Percentiles rank a stretch among this genome's conserved stretches.
phyloP scores from a whole-genome alignment of 2,113 vertebrate species.

The Elachura formosa region DNA sequence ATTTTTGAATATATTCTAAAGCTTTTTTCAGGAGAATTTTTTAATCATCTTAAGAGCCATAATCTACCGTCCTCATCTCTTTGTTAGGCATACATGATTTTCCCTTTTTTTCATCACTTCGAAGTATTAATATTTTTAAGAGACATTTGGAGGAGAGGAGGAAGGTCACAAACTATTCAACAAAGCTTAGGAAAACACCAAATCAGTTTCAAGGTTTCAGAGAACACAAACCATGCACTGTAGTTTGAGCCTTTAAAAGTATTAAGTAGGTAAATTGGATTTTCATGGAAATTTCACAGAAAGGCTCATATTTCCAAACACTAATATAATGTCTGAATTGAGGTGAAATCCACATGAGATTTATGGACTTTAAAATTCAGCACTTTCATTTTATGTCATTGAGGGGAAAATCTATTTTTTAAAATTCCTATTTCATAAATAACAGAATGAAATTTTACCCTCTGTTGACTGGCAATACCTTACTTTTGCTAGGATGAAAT shows the following conservation, averaged over 20 bases:
- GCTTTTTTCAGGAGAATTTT: neutral
- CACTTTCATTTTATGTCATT: slow-evolving; percentile 31
- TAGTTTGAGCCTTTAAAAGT: slow-evolving; percentile 49
- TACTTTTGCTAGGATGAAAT: slow-evolving; percentile 14
- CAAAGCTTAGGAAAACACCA: slow-evolving; percentile 23
- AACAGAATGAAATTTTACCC: slow-evolving; percentile 45
- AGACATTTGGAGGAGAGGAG: neutral
- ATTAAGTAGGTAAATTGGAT: slow-evolving; percentile 55
- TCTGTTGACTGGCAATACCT: slow-evolving; percentile 9
- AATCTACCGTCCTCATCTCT: neutral
- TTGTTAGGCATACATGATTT: neutral
- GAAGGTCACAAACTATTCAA: slow-evolving; percentile 7
- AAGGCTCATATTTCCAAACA: neutral
- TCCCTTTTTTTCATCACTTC: neutral
- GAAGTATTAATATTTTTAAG: neutral
- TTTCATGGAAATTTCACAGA: slow-evolving; percentile 60
- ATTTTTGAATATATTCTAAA: neutral
- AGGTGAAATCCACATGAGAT: slow-evolving; percentile 25
- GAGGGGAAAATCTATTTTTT: slow-evolving; percentile 28
- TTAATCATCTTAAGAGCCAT: neutral
- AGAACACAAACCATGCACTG: neutral
- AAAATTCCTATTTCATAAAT: slow-evolving; percentile 22
- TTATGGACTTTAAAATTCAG: slow-evolving; percentile 20
- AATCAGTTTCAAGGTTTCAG: slow-evolving; percentile 26
- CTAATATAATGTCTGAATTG: slow-evolving; percentile 4